Evolutionary conservation across 2,888 invertebrate genomes (phyloP).

Genomic region (Agrilus mali): DNA sequence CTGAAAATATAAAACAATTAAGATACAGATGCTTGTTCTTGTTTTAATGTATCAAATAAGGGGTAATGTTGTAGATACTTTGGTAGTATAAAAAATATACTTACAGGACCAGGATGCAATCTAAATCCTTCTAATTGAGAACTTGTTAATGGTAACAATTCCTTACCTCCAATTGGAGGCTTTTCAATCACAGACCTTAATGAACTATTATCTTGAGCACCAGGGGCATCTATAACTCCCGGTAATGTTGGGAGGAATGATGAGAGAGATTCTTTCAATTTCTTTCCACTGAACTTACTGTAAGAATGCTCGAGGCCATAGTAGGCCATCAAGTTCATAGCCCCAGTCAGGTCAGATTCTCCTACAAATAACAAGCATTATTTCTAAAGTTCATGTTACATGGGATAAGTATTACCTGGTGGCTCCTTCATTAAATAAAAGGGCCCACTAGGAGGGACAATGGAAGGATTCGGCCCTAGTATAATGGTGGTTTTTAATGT

Average conservation of each 20-base stretch:
- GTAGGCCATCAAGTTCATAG: conserved; percentile 92
- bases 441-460: conserved; percentile 93
- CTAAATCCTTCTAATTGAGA: conserved; percentile 87
- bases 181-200: conserved; percentile 90
- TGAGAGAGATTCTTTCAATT: conserved; percentile 86
- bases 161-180: conserved; percentile 86
- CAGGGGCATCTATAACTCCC: conserved; percentile 89
- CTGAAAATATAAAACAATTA: conserved; percentile 31
- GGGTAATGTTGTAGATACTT: too few species aligned
- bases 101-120: conserved; percentile 82
- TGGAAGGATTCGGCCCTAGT: conserved; percentile 91
- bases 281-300: conserved; percentile 95
- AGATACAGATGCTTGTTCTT: too few species aligned
- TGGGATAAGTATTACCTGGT: conserved; percentile 47
- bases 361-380: conserved; percentile 36
- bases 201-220: conserved; percentile 75
- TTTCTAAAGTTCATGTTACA: conserved; percentile 4
- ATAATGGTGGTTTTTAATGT: conserved; percentile 96
- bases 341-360: conserved; percentile 88
- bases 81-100: conserved; percentile 10
- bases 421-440: conserved; percentile 97
- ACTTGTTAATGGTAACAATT: conserved; percentile 72
- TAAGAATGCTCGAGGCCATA: conserved; percentile 95
- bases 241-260: conserved; percentile 92
- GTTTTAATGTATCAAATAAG: background rate